These are phyloP conservation scores for Syngnathus floridae DNA, from an alignment of 2,113 vertebrate species.

Conservation along the genomic window DNA sequence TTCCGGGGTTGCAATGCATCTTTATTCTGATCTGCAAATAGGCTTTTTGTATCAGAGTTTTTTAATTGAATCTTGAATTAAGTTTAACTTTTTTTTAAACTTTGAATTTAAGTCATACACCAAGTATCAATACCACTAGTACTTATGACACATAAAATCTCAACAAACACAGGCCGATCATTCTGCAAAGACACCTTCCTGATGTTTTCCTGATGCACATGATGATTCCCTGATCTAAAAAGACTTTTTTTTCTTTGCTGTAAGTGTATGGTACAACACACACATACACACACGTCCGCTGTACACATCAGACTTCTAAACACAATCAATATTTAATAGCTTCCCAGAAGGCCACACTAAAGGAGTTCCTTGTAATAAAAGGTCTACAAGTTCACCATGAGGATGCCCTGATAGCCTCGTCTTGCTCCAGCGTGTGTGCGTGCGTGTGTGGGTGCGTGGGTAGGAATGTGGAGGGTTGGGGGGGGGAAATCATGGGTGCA, in stretches of 20 bases:
- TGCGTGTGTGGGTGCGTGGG: conserved; percentile 49
- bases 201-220: no score
- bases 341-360: conserved; percentile 26
- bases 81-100: no score
- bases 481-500: conserved; percentile 41
- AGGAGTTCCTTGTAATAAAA: background rate
- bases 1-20: background rate
- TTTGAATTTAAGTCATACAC: no score
- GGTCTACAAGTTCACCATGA: conserved; percentile 1
- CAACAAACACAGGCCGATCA: no score
- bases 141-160: no score
- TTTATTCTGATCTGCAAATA: conserved; percentile 12
- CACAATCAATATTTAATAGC: conserved; percentile 38
- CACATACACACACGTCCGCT: background rate
- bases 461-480: conserved; percentile 58
- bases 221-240: no score
- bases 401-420: conserved; percentile 57
- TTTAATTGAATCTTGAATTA: no score
- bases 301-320: conserved; percentile 28
- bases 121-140: no score
- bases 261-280: conserved; percentile 8
- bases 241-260: no score
- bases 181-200: no score
- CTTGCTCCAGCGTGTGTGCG: conserved; percentile 29
- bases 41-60: no score